Conservation (phyloP, 2,797 vertebrate genomes). For the Enteromius paludinosus region DNA sequence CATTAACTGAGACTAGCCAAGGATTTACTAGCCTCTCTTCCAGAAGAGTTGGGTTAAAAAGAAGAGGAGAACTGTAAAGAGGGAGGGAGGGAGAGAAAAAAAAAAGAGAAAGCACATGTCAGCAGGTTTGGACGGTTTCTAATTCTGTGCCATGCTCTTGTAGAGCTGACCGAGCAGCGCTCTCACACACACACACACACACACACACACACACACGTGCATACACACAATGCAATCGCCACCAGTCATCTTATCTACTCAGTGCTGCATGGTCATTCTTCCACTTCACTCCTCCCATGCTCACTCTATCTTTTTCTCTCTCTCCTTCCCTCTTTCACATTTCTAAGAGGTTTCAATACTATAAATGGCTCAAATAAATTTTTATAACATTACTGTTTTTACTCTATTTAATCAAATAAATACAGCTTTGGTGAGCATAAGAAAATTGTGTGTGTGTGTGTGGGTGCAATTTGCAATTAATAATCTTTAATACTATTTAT, state of each 20-base stretch:
- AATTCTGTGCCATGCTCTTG: constrained; percentile 39
- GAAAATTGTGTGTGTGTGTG: neutral
- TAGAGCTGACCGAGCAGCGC: constrained; percentile 39
- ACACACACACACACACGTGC: constrained; percentile 24
- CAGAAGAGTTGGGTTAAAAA: neutral
- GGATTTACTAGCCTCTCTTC: constrained; percentile 6
- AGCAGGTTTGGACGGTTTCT: constrained; percentile 17
- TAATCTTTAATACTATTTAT: neutral
- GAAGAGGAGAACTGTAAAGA: constrained; percentile 3
- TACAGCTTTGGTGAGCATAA: neutral
- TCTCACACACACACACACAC: constrained; percentile 18
- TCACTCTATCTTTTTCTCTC: constrained; percentile 15
- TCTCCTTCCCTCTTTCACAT: neutral
- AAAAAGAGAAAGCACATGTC: neutral
- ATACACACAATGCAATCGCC: constrained; percentile 28
- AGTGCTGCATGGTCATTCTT: constrained; percentile 19
- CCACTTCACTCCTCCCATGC: constrained; percentile 8
- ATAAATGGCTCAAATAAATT: neutral
- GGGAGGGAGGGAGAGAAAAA: neutral
- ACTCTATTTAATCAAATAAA: neutral
- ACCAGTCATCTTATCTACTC: constrained; percentile 54
- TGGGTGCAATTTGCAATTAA: neutral
- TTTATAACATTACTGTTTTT: neutral
- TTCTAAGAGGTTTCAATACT: neutral
- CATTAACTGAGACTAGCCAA: constrained; percentile 5